Conservation (phyloP, 2,113 vertebrate species). For the Indicator indicator region DNA sequence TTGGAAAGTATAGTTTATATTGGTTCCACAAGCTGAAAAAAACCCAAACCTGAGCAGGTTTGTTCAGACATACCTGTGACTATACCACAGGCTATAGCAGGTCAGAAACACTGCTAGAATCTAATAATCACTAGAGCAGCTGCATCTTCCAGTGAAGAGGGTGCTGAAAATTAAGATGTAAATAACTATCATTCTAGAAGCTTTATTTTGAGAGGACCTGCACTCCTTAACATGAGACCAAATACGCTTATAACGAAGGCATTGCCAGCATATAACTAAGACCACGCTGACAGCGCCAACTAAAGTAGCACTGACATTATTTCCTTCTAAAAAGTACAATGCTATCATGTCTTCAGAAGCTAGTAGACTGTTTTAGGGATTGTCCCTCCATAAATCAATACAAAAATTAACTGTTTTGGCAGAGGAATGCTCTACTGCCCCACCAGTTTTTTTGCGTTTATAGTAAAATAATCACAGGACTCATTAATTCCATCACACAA, state of each 20-base stretch:
- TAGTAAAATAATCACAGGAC: background rate
- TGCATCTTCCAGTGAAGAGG: background rate
- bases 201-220: background rate
- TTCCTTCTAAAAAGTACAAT: background rate
- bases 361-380: background rate
- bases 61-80: background rate
- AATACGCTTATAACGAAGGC: background rate
- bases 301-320: background rate
- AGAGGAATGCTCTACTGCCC: background rate
- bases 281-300: background rate
- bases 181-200: background rate
- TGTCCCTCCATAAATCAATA: background rate
- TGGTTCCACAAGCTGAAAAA: background rate
- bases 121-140: background rate
- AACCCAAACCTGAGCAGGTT: background rate
- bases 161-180: background rate
- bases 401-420: background rate
- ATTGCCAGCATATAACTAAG: background rate
- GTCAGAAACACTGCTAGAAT: background rate
- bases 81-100: background rate
- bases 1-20: background rate
- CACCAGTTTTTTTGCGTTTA: background rate
- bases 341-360: background rate
- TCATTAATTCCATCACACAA: background rate
- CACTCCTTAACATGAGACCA: background rate